These are phyloP conservation scores for Temnothorax rugatulus DNA, from an alignment of 2,888 invertebrate species.

Conservation along the genomic window DNA sequence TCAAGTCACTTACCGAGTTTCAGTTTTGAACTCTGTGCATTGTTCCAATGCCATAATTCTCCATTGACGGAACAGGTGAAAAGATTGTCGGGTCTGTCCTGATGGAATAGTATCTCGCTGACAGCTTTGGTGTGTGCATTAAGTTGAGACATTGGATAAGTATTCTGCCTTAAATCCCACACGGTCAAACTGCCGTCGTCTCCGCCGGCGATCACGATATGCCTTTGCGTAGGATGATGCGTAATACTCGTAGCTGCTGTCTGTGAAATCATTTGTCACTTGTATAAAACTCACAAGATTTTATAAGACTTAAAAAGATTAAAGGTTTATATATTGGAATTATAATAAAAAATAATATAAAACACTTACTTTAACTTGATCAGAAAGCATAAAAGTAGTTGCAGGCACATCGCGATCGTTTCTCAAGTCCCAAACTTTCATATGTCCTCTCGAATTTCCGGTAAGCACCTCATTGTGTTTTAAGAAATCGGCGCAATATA, in stretches of 20 bases:
- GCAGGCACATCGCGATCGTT: constrained; percentile 89
- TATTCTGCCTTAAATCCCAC: constrained; percentile 95
- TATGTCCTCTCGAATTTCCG: constrained; percentile 95
- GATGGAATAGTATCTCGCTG: constrained; percentile 96
- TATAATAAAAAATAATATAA: not conserved
- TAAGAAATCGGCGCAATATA: constrained; percentile 92
- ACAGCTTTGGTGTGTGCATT: constrained; percentile 92
- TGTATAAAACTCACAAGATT: not conserved
- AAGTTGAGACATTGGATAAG: constrained; percentile 93
- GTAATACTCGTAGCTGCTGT: constrained; percentile 92
- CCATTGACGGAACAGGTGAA: constrained; percentile 94
- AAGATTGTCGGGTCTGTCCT: constrained; percentile 93
- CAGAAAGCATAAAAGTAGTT: constrained; percentile 91
- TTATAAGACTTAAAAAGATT: not conserved
- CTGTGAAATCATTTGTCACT: constrained; percentile 82
- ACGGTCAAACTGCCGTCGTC: constrained; percentile 95
- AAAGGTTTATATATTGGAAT: not conserved
- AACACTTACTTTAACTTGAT: constrained; percentile 87
- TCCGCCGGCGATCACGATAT: constrained; percentile 94
- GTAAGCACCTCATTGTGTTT: constrained; percentile 92
- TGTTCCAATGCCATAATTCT: constrained; percentile 96
- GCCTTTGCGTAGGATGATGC: constrained; percentile 95
- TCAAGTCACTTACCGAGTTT: constrained; percentile 77
- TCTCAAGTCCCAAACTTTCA: constrained; percentile 96
- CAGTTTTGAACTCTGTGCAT: constrained; percentile 82